Evolutionary conservation across 2,888 invertebrate species (phyloP), one percentile per base, ranked within the genome.

Genomic region (Drosophila meridiana): DNA sequence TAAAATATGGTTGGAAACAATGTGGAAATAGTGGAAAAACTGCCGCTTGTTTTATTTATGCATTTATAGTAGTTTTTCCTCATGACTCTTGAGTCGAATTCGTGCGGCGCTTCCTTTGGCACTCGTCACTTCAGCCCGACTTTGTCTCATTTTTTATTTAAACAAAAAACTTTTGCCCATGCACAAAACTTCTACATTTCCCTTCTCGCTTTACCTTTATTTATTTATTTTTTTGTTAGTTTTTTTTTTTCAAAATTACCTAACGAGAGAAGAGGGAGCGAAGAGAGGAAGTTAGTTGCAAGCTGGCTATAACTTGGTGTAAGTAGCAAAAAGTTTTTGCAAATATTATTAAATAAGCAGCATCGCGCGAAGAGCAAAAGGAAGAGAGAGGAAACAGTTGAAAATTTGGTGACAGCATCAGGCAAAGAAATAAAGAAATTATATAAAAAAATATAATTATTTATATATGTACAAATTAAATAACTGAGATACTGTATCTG

Each of bases 101-200:
- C 71, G 52, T 74, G 69, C 71, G 60, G 60, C 60, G 69, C 67
- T 67, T 73, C 66, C 71, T 73, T 79, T 79, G 78, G 60, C 82
- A 82, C 80, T 82, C 78, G 78, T 82, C 82, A 78, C 84, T 71
- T 71, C 61, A 60, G 62, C 72, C 72, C 79, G 82, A 80, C 83
- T 80, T 81, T 85, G 85, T 83, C 81, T 83, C 83, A 84, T 84
- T 84, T 80, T 76, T 82, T 84, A 83, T 85, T 85, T 76, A 82
- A 72, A 80, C 80, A 80, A 70, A 65, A 76, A 83, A 83, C 73
- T 82, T 83, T 82, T 73, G 43, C 58, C 52, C 72, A 66, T 79
- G 70, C 81, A 76, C 62, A 71, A 76, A 80, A 85, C 80, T 81
- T 78, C 64, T 66, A 62, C 52, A 36, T 73, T 77, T 68, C 55